A percentile compares a stretch with the other conserved stretches of the same genome.
These are phyloP conservation scores for Pangasianodon hypophthalmus DNA, from an alignment of 2,113 vertebrate genomes.

Conservation along the genomic window DNA sequence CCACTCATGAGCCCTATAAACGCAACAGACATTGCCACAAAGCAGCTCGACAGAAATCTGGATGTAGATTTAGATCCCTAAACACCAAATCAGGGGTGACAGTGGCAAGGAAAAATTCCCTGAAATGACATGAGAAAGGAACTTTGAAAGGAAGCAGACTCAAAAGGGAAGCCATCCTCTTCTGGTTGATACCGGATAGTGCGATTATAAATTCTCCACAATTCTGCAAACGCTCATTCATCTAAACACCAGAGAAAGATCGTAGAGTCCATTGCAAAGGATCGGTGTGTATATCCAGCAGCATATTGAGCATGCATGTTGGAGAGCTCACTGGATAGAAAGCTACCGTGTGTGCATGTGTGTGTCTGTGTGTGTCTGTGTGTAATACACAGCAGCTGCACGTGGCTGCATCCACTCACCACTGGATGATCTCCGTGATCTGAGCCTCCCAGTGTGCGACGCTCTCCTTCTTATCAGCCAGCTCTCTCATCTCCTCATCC, in stretches of 20 bases:
- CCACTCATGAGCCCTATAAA: no score
- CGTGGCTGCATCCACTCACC: conserved; percentile 76
- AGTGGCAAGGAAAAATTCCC: background rate
- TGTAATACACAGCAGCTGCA: conserved; percentile 55
- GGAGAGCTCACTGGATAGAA: background rate
- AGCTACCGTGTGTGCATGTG: background rate
- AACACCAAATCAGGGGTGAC: background rate
- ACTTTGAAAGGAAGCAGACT: background rate
- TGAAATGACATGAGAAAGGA: background rate
- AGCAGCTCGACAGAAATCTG: background rate
- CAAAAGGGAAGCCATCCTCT: background rate
- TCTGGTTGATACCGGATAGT: background rate
- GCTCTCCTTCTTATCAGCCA: conserved; percentile 95
- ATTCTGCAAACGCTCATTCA: background rate
- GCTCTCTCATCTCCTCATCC: conserved; percentile 92
- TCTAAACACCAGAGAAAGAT: background rate
- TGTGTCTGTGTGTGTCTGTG: conserved; percentile 33
- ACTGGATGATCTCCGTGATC: conserved; percentile 99
- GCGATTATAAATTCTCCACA: background rate
- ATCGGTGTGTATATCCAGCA: background rate
- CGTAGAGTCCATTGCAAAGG: background rate
- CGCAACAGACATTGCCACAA: background rate
- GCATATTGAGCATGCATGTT: conserved; percentile 16
- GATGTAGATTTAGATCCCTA: background rate
- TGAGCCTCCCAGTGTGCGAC: conserved; percentile 98